phyloP scores from a whole-genome alignment of 2,888 invertebrate species.

The Cheilosia grossa region DNA sequence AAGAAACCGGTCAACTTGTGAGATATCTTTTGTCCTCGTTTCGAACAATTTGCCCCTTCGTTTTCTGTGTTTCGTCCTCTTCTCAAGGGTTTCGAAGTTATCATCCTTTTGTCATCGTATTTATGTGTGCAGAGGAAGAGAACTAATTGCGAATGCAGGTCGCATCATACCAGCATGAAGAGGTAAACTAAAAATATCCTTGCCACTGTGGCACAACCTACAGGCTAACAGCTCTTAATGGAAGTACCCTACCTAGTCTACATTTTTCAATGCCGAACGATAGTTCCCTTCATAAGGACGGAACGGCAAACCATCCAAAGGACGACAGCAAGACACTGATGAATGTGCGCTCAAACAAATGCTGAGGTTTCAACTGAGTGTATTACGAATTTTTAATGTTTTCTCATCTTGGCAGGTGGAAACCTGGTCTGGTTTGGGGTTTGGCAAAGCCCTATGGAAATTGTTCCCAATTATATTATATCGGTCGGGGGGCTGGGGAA shows the following conservation, averaged over 20 bases:
- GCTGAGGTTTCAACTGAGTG: constrained; percentile 44
- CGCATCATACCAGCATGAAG: constrained; percentile 41
- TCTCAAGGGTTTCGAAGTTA: constrained; percentile 43
- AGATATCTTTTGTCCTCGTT: constrained; percentile 38
- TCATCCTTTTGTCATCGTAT: constrained; percentile 64
- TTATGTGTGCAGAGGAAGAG: constrained; percentile 23
- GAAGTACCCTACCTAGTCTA: constrained; percentile 41
- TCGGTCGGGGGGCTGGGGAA: background rate
- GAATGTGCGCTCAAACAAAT: constrained; percentile 38
- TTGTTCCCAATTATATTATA: constrained; percentile 39
- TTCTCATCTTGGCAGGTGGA: constrained; percentile 11
- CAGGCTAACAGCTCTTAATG: constrained; percentile 70
- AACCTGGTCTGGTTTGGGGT: background rate
- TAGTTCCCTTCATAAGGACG: constrained; percentile 21
- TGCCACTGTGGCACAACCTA: constrained; percentile 56
- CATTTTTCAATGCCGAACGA: constrained; percentile 33
- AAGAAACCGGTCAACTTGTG: constrained; percentile 51
- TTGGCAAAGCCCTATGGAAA: background rate
- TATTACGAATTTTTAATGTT: constrained; percentile 56
- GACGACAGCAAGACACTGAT: background rate
- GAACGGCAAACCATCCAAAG: no score
- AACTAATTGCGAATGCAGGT: constrained; percentile 69
- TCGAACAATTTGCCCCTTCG: constrained; percentile 3
- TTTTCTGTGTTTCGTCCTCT: constrained; percentile 31
- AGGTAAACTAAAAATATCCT: constrained; percentile 62